phyloP scores from a whole-genome alignment of 2,888 invertebrate species.

The Physocephala rufipes region DNA sequence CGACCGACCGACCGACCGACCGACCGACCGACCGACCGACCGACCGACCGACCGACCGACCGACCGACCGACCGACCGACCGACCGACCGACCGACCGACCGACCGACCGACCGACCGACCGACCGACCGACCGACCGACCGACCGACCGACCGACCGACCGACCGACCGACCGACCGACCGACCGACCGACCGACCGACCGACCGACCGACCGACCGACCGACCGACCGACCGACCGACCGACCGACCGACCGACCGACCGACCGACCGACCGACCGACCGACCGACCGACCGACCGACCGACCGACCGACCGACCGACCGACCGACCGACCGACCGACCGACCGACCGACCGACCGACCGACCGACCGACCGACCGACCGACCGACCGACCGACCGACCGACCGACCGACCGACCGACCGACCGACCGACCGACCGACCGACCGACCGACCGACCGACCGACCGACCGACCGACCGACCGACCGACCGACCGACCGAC shows the following conservation, averaged over 20 bases:
- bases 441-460: constrained; percentile 1
- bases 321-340: constrained; percentile 1
- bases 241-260: constrained; percentile 1
- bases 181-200: constrained; percentile 1
- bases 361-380: constrained; percentile 1
- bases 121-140: constrained; percentile 1
- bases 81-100: constrained; percentile 1
- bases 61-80: constrained; percentile 1
- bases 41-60: constrained; percentile 1
- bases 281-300: constrained; percentile 1
- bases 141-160: constrained; percentile 1
- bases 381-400: constrained; percentile 1
- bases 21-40: constrained; percentile 1
- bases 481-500: constrained; percentile 1
- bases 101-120: constrained; percentile 1
- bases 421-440: constrained; percentile 1
- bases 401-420: constrained; percentile 1
- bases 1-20: constrained; percentile 1
- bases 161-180: constrained; percentile 1
- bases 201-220: constrained; percentile 1
- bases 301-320: constrained; percentile 1
- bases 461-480: constrained; percentile 1
- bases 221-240: constrained; percentile 1
- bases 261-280: constrained; percentile 1
- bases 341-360: constrained; percentile 1